A percentile compares a stretch with the other conserved stretches of the same genome.
Evolutionary conservation across 2,888 invertebrate genomes (phyloP).

Genomic region (Malacosoma neustria): DNA sequence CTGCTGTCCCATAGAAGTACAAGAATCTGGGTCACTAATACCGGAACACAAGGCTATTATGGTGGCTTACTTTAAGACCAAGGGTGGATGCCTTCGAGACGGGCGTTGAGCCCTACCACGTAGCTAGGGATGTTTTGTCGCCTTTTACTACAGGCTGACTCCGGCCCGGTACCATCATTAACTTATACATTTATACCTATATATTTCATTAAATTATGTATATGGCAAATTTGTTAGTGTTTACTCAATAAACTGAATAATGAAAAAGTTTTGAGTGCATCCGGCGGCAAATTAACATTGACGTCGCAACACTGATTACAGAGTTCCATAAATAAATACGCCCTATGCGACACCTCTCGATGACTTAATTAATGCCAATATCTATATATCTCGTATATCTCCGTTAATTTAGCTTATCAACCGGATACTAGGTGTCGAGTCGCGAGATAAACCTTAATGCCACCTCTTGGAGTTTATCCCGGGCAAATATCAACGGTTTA

Average conservation of each 20-base stretch:
- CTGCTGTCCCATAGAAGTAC: too few relatives aligned
- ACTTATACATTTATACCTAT: too few relatives aligned
- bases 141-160: too few relatives aligned
- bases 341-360: conserved; percentile 17
- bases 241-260: background rate
- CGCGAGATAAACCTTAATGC: background rate
- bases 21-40: too few relatives aligned
- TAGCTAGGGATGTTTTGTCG: too few relatives aligned
- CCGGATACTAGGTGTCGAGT: background rate
- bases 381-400: conserved; percentile 6
- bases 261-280: background rate
- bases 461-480: background rate
- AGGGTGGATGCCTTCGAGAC: too few relatives aligned
- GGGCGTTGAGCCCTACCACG: too few relatives aligned
- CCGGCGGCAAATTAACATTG: conserved; percentile 17
- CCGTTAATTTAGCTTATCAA: background rate
- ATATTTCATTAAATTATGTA: too few relatives aligned
- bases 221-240: too few relatives aligned
- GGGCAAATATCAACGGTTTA: background rate
- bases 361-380: conserved; percentile 28
- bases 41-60: too few relatives aligned
- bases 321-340: conserved; percentile 24
- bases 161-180: too few relatives aligned
- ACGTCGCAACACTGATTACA: conserved; percentile 24
- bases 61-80: too few relatives aligned